A percentile compares a stretch with the other conserved stretches of the same genome.
These are phyloP conservation scores for Burhinus oedicnemus DNA, from an alignment of 2,113 vertebrate genomes.

Conservation along the genomic window DNA sequence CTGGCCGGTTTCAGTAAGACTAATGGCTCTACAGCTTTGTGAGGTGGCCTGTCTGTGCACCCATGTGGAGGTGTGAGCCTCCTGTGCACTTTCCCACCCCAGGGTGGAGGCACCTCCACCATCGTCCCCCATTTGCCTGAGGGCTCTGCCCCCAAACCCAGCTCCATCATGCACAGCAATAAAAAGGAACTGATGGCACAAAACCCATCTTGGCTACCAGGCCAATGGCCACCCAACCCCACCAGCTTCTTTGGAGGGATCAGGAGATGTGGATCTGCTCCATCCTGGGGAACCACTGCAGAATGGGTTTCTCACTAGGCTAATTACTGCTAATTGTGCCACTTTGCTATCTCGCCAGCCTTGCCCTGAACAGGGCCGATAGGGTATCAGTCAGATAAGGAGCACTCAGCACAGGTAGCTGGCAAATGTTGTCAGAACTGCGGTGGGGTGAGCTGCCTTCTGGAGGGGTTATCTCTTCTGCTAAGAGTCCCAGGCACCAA, in stretches of 20 bases:
- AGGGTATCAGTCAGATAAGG: slow-evolving; percentile 55
- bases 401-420: slow-evolving; percentile 33
- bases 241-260: neutral
- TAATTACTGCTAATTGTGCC: slow-evolving; percentile 51
- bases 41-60: neutral
- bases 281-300: rapidly evolving
- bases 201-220: neutral
- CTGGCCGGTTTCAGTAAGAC: neutral
- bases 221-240: neutral
- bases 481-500: rapidly evolving
- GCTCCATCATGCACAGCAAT: rapidly evolving
- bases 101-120: neutral
- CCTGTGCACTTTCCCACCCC: rapidly evolving
- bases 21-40: neutral
- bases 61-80: rapidly evolving
- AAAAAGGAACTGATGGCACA: neutral
- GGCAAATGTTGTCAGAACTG: neutral
- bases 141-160: neutral
- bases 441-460: neutral
- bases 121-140: rapidly evolving
- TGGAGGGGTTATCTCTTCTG: neutral
- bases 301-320: rapidly evolving
- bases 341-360: neutral
- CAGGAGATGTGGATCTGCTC: neutral
- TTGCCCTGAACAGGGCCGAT: neutral